phyloP scores from a whole-genome alignment of 2,797 vertebrate species.

The Chaunax sp. region DNA sequence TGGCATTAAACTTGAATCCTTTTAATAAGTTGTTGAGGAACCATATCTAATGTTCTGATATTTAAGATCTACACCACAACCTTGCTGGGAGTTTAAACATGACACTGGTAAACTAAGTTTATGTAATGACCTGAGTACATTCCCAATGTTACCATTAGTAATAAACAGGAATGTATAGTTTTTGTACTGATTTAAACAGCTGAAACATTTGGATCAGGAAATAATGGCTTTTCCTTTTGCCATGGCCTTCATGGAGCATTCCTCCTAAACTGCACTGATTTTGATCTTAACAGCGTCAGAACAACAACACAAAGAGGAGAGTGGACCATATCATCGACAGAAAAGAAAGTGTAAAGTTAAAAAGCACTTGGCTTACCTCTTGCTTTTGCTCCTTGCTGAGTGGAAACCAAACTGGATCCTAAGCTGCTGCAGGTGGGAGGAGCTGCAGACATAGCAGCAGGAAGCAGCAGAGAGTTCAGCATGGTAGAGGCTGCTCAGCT shows the following conservation, averaged over 20 bases:
- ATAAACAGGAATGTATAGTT: background rate
- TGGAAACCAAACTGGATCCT: conserved; percentile 2
- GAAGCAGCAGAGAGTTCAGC: background rate
- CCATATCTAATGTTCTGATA: too few species aligned
- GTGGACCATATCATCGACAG: background rate
- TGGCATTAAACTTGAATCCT: too few species aligned
- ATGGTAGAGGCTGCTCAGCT: background rate
- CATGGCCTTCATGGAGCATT: background rate
- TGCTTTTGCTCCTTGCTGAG: conserved; percentile 12
- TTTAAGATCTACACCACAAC: too few species aligned
- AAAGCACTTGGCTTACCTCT: conserved; percentile 45
- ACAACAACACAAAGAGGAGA: background rate
- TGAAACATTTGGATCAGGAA: conserved; percentile 1
- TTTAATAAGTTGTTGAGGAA: too few species aligned
- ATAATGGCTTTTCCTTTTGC: too few species aligned
- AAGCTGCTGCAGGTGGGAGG: conserved; percentile 39
- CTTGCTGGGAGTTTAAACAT: background rate
- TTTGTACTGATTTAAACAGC: background rate
- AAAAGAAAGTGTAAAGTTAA: background rate
- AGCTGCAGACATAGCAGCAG: conserved; percentile 16
- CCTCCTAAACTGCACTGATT: background rate
- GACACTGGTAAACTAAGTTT: background rate
- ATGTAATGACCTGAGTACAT: background rate
- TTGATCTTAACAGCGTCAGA: background rate
- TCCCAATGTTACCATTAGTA: too few species aligned